A percentile compares a stretch with the other conserved stretches of the same genome.
Evolutionary conservation across 2,797 vertebrate genomes (phyloP).

Genomic region (Heliangelus exortis): DNA sequence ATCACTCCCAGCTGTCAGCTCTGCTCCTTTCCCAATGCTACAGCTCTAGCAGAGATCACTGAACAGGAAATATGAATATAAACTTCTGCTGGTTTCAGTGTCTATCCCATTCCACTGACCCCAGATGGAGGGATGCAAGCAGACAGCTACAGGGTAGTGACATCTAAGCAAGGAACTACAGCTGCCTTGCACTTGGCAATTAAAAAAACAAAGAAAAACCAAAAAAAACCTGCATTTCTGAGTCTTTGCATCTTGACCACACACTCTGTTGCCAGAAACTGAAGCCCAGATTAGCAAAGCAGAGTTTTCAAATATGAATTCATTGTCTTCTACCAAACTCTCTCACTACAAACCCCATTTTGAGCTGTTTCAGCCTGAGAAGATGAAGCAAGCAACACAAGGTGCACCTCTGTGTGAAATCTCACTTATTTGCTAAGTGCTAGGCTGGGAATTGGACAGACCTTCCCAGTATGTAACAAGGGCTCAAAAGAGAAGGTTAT

Average conservation of each 20-base stretch:
- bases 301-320: neutral
- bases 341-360: neutral
- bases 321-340: neutral
- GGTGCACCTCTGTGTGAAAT: neutral
- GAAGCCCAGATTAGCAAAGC: neutral
- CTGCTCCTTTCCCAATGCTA: neutral
- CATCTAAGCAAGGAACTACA: neutral
- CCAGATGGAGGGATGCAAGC: neutral
- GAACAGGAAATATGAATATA: constrained; percentile 4
- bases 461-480: neutral
- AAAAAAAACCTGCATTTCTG: neutral
- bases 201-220: neutral
- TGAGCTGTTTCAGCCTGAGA: neutral
- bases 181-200: neutral
- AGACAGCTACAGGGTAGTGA: neutral
- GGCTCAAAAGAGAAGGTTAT: constrained; percentile 13
- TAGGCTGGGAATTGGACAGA: neutral
- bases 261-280: neutral
- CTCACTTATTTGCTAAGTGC: neutral
- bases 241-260: neutral
- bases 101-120: neutral
- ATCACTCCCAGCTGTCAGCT: neutral
- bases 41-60: neutral
- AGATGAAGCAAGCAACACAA: neutral
- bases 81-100: neutral